These are phyloP conservation scores for Myzus persicae DNA, from an alignment of 1,140 invertebrate genomes.

Conservation along the genomic window DNA sequence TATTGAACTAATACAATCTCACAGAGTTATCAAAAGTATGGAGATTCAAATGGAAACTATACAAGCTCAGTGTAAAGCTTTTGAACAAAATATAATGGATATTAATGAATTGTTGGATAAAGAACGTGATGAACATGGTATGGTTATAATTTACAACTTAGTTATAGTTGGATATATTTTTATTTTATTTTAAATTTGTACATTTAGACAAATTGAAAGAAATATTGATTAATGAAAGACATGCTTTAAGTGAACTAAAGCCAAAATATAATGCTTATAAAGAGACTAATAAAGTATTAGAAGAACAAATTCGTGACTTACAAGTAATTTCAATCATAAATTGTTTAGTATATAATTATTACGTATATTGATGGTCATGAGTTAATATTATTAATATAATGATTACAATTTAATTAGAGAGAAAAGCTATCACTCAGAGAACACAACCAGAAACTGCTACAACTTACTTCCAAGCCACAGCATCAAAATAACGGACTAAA, in stretches of 20 bases:
- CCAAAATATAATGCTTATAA: constrained; percentile 26
- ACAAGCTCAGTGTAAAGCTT: constrained; percentile 38
- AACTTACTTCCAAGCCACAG: constrained; percentile 43
- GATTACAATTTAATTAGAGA: not conserved
- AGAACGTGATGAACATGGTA: constrained; percentile 40
- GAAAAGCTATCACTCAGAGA: constrained; percentile 44
- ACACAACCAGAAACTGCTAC: constrained; percentile 51
- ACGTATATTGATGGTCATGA: not conserved
- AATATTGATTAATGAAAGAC: constrained; percentile 17
- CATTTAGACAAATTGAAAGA: constrained; percentile 38
- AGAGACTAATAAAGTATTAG: constrained; percentile 49
- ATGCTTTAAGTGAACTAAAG: constrained; percentile 32
- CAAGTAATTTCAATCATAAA: constrained; percentile 33
- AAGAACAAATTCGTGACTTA: constrained; percentile 57
- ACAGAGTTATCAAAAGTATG: constrained; percentile 46
- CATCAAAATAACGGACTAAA: constrained; percentile 39
- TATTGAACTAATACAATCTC: constrained; percentile 55
- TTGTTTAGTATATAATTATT: not conserved
- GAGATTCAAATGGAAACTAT: constrained; percentile 51
- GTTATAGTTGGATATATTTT: not conserved
- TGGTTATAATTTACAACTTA: not conserved
- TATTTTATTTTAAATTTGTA: not conserved
- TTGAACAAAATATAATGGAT: constrained; percentile 39
- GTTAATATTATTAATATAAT: not conserved
- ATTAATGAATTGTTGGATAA: constrained; percentile 38